A percentile compares a stretch with the other conserved stretches of the same genome.
phyloP scores from a whole-genome alignment of 2,888 invertebrate species.

The Acleris laterana region DNA sequence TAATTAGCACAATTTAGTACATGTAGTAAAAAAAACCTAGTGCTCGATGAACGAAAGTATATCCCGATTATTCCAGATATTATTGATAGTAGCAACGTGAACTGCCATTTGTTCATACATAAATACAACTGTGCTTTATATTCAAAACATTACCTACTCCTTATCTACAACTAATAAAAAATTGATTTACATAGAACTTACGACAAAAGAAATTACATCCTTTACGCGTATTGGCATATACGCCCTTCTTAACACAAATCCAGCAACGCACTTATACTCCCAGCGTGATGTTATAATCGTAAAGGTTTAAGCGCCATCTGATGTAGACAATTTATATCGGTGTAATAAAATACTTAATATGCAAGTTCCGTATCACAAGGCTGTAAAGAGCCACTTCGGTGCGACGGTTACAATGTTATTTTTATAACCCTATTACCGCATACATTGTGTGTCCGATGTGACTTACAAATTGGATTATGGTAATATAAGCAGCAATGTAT shows the following conservation, averaged over 20 bases:
- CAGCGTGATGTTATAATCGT: background rate
- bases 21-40: too few relatives aligned
- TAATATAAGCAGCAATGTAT: conserved; percentile 7
- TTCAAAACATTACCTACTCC: too few relatives aligned
- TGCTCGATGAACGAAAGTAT: too few relatives aligned
- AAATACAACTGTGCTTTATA: too few relatives aligned
- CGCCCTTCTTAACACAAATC: background rate
- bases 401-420: conserved; percentile 32
- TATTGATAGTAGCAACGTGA: too few relatives aligned
- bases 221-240: background rate
- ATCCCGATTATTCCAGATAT: too few relatives aligned
- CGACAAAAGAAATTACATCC: too few relatives aligned
- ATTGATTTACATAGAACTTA: too few relatives aligned
- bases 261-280: background rate
- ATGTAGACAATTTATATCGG: conserved; percentile 1
- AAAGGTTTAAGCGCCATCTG: conserved; percentile 5
- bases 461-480: conserved; percentile 30
- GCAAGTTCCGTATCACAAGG: conserved; percentile 23
- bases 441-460: conserved; percentile 28
- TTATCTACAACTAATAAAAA: too few relatives aligned
- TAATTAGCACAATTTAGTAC: too few relatives aligned
- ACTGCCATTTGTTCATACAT: too few relatives aligned
- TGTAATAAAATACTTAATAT: conserved; percentile 27
- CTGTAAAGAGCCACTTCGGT: conserved; percentile 26
- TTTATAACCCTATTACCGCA: conserved; percentile 18